A percentile compares a stretch with the other conserved stretches of the same genome.
Evolutionary conservation across 2,797 vertebrate species (phyloP).

Genomic region (Oreochromis grahami): DNA sequence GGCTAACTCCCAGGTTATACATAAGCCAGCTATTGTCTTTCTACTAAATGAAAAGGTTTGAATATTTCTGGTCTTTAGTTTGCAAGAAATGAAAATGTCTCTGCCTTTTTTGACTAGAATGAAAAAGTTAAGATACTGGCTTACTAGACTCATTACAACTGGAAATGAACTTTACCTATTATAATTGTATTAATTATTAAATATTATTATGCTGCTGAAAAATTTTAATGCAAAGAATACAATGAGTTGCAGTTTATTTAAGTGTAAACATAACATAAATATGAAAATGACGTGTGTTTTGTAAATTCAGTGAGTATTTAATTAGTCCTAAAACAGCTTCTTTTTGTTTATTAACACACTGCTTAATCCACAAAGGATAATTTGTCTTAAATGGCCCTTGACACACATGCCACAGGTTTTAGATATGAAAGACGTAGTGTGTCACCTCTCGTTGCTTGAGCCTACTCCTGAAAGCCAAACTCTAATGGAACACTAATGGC

Average conservation of each 20-base stretch:
- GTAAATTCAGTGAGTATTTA: neutral
- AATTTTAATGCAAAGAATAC: neutral
- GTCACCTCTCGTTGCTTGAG: conserved; percentile 2
- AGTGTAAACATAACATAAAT: neutral
- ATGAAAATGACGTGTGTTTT: neutral
- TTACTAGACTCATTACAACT: neutral
- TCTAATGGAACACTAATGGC: conserved; percentile 54
- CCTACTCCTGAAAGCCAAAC: neutral
- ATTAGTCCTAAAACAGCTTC: neutral
- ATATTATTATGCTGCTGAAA: neutral
- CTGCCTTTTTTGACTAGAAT: neutral
- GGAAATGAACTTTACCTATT: rapidly evolving
- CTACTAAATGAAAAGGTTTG: neutral
- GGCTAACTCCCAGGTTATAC: neutral
- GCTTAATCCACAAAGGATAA: neutral
- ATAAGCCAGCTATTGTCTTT: neutral
- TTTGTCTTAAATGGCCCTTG: neutral
- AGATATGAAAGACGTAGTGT: neutral
- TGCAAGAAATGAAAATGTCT: neutral
- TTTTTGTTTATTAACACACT: neutral
- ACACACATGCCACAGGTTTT: neutral
- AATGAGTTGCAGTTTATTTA: rapidly evolving
- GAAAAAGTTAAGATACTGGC: rapidly evolving
- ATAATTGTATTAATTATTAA: neutral
- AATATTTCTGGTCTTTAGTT: neutral